Conservation (phyloP, 2,888 invertebrate genomes). For the Synanthedon myopaeformis region DNA sequence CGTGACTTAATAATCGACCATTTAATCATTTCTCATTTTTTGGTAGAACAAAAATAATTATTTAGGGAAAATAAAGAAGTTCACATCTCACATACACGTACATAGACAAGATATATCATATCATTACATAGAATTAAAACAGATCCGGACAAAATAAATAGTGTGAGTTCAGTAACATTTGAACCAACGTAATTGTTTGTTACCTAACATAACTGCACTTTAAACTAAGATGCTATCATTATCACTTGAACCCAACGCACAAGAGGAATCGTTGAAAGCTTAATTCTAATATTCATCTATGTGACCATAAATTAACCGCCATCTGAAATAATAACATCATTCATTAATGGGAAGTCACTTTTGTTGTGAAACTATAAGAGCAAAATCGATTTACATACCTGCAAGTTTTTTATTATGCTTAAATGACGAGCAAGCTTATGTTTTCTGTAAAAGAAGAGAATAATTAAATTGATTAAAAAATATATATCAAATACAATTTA, state of each 20-base stretch:
- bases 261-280: conserved; percentile 65
- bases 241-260: conserved; percentile 66
- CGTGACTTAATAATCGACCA: conserved; percentile 11
- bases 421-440: conserved; percentile 48
- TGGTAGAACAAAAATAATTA: conserved; percentile 67
- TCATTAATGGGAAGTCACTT: conserved; percentile 1
- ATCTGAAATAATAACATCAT: conserved; percentile 47
- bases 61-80: conserved; percentile 40
- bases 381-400: conserved; percentile 26
- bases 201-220: conserved; percentile 60
- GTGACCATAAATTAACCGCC: conserved; percentile 41
- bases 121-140: conserved; percentile 57
- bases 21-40: conserved; percentile 64
- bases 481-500: too few relatives aligned
- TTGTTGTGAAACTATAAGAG: background rate
- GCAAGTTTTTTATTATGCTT: conserved; percentile 24
- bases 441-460: conserved; percentile 43
- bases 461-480: too few relatives aligned
- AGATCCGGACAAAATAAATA: conserved; percentile 69
- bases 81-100: conserved; percentile 59
- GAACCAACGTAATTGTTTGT: conserved; percentile 48
- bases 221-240: conserved; percentile 60
- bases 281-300: conserved; percentile 62
- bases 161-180: conserved; percentile 50
- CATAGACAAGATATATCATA: conserved; percentile 25